These are phyloP conservation scores for Leptura quadrifasciata DNA, from an alignment of 2,888 invertebrate genomes.

Conservation along the genomic window DNA sequence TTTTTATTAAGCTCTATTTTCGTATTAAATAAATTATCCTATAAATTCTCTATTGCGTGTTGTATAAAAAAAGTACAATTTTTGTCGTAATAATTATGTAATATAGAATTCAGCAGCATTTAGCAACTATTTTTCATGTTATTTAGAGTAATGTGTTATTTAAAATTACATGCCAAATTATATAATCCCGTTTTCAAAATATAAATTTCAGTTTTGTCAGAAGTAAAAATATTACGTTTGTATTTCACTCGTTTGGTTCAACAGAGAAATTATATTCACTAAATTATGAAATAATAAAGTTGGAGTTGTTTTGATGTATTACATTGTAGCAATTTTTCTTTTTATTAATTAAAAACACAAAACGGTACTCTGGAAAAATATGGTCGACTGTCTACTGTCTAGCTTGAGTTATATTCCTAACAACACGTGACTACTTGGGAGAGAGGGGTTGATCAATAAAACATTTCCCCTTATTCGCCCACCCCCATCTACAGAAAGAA, in stretches of 20 bases:
- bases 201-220: background rate
- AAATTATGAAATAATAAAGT: slow-evolving; percentile 39
- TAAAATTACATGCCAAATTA: background rate
- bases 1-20: no score
- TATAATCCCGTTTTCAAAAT: background rate
- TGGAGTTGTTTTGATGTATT: slow-evolving; percentile 57
- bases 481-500: slow-evolving; percentile 71
- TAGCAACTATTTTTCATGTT: no score
- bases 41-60: no score
- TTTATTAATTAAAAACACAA: slow-evolving; percentile 66
- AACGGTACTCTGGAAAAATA: slow-evolving; percentile 62
- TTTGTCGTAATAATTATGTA: no score
- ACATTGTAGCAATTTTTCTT: slow-evolving; percentile 57
- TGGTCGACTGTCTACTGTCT: slow-evolving; percentile 70
- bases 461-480: slow-evolving; percentile 73
- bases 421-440: slow-evolving; percentile 72
- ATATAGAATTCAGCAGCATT: no score
- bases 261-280: slow-evolving; percentile 15
- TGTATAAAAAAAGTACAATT: no score
- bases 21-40: no score
- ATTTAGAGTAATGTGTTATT: no score
- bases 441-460: slow-evolving; percentile 77
- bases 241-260: slow-evolving; percentile 10
- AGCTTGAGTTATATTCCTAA: slow-evolving; percentile 72
- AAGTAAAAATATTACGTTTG: background rate